Conservation (phyloP, 1,140 invertebrate species). For the Zaprionus africanus region DNA sequence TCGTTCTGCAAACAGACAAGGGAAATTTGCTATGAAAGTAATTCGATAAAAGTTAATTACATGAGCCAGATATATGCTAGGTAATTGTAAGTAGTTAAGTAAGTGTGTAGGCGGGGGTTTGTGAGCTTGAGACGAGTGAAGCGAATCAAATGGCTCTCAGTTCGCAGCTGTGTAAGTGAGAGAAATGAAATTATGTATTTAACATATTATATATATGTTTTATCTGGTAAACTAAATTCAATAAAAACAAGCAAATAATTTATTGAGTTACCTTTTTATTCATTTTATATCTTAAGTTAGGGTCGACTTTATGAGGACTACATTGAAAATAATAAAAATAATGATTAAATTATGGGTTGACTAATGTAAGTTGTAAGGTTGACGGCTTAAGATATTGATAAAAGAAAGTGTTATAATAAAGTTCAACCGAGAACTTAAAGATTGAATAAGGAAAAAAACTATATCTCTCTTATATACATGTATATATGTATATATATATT, state of each 20-base stretch:
- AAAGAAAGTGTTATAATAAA: too few species aligned
- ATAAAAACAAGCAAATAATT: neutral
- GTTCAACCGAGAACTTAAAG: too few species aligned
- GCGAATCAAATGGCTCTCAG: neutral
- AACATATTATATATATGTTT: neutral
- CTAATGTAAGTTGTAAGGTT: too few species aligned
- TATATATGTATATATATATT: too few species aligned
- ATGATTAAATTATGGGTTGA: too few species aligned
- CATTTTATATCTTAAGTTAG: too few species aligned
- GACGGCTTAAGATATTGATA: too few species aligned
- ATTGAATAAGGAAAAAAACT: too few species aligned
- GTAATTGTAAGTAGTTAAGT: neutral
- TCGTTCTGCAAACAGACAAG: constrained; percentile 52
- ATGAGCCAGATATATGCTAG: neutral
- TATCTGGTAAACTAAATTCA: neutral
- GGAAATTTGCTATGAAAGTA: neutral
- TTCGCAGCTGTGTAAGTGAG: neutral
- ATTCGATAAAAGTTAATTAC: constrained; percentile 1
- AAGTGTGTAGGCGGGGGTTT: neutral
- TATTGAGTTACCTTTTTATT: too few species aligned
- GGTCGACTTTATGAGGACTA: too few species aligned
- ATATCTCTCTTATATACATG: too few species aligned
- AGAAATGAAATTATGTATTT: neutral
- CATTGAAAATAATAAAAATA: too few species aligned
- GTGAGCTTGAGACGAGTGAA: neutral